Base-by-base conservation (phyloP, 2,797 vertebrate genomes). In the Botia almorhae region DNA sequence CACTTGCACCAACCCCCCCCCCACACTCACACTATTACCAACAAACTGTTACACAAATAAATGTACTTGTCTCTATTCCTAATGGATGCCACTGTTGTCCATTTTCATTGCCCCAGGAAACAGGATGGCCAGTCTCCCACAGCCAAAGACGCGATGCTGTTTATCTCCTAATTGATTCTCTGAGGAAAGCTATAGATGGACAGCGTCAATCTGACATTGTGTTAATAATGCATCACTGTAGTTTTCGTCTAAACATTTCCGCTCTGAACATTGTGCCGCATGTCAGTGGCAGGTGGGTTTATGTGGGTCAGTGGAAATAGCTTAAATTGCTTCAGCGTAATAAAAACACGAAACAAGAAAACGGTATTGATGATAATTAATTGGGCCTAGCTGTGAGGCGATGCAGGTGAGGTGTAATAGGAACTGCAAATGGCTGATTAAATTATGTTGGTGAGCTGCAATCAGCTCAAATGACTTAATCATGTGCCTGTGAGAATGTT, bases 161-260 rank as follows among this genome's bases (percentile, higher is more conserved):
- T 96, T 95, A 92, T 94, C 93, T 94, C 88, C 90, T 94, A 96
- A 95, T 94, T 95, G 92, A 95, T 93, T 96, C 93, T 95, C 94
- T 85, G 88, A 94, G 93, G 94, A 92, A 93, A 88, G 87, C 90
- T 80, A 61, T 82, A 89, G 92, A 93, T 92, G 90, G 94, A 93
- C 88, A 92, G 88, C 86, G 86, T 93, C 89, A 92, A 89, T 91
- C 84, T 89, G 87, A 88, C 90, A 89, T 87, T 72, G 88, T 90
- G 91, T 93, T 93, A 93, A 94, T 93, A 93, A 93, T 89, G 91
- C 87, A 93, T 91, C 58, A 87, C 81, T 71, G 83, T 87, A 87
- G 83, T 84, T 89, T 90, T 90, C 88, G 91, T 90, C 90, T 89
- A 92, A 93, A 92, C 92, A 89, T 87, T 87, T 81, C 78, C n/a